Base-by-base conservation (phyloP, 1,140 invertebrate genomes). In the Brachionus rotundiformis region DNA sequence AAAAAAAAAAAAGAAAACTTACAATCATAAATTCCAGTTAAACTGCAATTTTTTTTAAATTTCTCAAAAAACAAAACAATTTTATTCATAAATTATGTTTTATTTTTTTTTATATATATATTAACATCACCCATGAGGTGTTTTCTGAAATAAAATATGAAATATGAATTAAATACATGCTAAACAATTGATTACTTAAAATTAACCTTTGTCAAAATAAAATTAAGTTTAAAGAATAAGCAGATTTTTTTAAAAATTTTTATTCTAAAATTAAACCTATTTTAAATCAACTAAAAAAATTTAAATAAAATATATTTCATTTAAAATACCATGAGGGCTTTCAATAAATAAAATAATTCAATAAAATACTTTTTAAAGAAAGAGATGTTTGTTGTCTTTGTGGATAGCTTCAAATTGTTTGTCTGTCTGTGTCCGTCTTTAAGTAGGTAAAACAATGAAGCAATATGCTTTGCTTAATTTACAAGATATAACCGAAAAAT, bases 211-310 rank as follows among this genome's bases (percentile, higher is more conserved):
- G n/a, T n/a, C n/a, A n/a, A n/a, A n/a, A n/a, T n/a, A n/a, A n/a
- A n/a, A n/a, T n/a, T n/a, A n/a, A n/a, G n/a, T n/a, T n/a, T n/a
- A n/a, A n/a, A n/a, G n/a, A n/a, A n/a, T n/a, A n/a, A n/a, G n/a
- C n/a, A 23, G 36, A 1, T 27, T 29, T 33, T 19, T 19, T 33
- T 68, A 36, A 36, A 36, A 68, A 19, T 36, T 68, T 68, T 68
- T 68, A 68, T 68, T 68, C 61, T 68, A 68, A 68, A 68, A 68
- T 68, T 68, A 68, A 68, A 68, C 19, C 25, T 11, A 11, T 54
- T 54, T 63, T 33, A 63, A 68, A 36, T 68, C 63, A 68, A 68
- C 63, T 68, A 68, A 68, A 68, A 68, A 68, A 68, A 68, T 36
- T 36, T 23, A 3, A 19, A 68, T 16, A 33, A 68, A 68, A 23